A percentile compares a stretch with the other conserved stretches of the same genome.
Conservation (phyloP, 2,797 vertebrate genomes). For the Enteromius unitaeniatus region DNA sequence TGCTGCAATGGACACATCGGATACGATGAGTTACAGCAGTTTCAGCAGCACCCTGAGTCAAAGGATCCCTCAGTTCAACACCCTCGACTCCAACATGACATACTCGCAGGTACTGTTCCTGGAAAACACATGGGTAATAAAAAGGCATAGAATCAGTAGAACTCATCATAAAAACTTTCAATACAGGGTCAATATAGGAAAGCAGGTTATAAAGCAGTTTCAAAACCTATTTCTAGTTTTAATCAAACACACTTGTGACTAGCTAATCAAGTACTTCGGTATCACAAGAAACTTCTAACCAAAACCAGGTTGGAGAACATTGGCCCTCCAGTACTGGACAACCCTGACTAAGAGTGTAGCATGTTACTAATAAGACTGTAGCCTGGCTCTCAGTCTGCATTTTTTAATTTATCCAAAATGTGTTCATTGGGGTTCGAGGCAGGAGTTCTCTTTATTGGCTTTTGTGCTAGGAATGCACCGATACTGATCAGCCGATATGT, state of each 20-base stretch:
- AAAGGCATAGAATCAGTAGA: background rate
- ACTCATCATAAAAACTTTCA: background rate
- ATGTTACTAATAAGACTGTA: background rate
- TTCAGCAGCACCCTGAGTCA: conserved; percentile 84
- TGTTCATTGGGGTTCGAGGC: background rate
- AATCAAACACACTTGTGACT: background rate
- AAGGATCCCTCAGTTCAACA: conserved; percentile 82
- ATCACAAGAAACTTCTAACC: background rate
- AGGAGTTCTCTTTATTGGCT: background rate
- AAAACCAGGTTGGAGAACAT: background rate
- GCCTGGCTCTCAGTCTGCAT: background rate
- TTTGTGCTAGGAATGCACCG: too few relatives aligned
- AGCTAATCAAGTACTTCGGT: background rate
- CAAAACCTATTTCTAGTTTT: background rate
- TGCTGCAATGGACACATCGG: conserved; percentile 80
- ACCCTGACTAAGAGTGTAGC: background rate
- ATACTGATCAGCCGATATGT: too few relatives aligned
- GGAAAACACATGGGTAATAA: background rate
- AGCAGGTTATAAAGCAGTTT: background rate
- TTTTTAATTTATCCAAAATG: background rate
- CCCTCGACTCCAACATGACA: conserved; percentile 83
- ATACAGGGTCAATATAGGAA: too few relatives aligned
- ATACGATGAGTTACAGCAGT: conserved; percentile 88
- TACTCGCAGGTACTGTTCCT: conserved; percentile 81
- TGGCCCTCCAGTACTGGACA: background rate